A percentile compares a stretch with the other conserved stretches of the same genome.
Evolutionary conservation across 64 coral and sea anemone genomes (phyloP).

Genomic region (Hydrozoanthus tunicans): DNA sequence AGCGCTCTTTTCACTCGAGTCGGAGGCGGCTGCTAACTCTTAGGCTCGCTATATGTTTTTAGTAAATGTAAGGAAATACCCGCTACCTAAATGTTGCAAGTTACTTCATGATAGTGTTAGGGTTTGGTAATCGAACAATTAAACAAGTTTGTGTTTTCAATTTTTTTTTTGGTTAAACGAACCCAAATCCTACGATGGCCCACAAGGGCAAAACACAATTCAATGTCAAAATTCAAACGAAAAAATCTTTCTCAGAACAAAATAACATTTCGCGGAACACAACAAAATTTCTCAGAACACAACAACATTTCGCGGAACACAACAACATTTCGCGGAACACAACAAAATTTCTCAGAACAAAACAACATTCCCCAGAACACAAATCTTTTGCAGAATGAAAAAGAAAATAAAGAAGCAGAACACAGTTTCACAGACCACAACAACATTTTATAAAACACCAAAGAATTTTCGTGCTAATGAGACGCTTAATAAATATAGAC

Average conservation of each 20-base stretch:
- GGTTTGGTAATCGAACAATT: too few species aligned
- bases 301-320: neutral
- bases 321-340: neutral
- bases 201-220: neutral
- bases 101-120: too few species aligned
- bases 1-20: too few species aligned
- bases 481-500: slow-evolving; percentile 47
- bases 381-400: neutral
- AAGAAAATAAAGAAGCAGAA: neutral
- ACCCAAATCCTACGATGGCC: too few species aligned
- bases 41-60: too few species aligned
- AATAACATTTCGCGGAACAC: neutral
- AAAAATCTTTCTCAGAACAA: neutral
- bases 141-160: too few species aligned
- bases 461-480: neutral
- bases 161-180: too few species aligned
- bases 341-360: neutral
- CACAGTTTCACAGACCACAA: neutral
- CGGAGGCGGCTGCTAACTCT: too few species aligned
- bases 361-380: neutral
- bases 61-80: too few species aligned
- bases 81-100: too few species aligned
- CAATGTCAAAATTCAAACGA: neutral
- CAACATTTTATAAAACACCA: slow-evolving; percentile 8
- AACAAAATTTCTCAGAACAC: neutral